Conservation (phyloP, 1,140 invertebrate genomes). For the Drosophila chauvacae region DNA sequence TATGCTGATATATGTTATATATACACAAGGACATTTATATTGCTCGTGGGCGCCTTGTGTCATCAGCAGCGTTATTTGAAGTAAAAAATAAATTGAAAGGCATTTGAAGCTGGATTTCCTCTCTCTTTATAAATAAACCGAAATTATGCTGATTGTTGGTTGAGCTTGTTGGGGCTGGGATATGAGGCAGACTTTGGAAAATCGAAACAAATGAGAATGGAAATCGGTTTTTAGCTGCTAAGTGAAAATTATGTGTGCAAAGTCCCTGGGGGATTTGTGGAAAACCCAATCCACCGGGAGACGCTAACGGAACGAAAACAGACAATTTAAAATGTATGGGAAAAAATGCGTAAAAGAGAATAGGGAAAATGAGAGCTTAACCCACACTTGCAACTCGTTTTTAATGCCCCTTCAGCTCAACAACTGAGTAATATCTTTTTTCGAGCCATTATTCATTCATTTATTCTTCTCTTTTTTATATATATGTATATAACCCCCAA, state of each 20-base stretch:
- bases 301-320: constrained; percentile 4
- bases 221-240: constrained; percentile 50
- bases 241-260: constrained; percentile 49
- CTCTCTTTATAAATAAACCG: constrained; percentile 42
- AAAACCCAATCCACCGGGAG: constrained; percentile 9
- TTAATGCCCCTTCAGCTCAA: constrained; percentile 23
- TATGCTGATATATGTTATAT: constrained; percentile 11
- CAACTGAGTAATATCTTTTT: constrained; percentile 28
- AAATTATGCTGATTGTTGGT: constrained; percentile 78
- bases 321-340: constrained; percentile 39
- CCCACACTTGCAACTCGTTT: constrained; percentile 40
- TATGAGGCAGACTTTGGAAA: constrained; percentile 31
- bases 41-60: constrained; percentile 62
- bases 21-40: constrained; percentile 31
- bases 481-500: constrained; percentile 4
- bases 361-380: constrained; percentile 46
- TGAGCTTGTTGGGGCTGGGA: constrained; percentile 13
- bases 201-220: constrained; percentile 58
- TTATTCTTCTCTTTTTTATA: constrained; percentile 37
- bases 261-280: constrained; percentile 32
- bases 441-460: constrained; percentile 38
- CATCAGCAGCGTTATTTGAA: constrained; percentile 66
- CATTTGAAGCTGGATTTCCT: constrained; percentile 46
- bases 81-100: constrained; percentile 73
- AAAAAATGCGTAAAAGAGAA: constrained; percentile 23